These are phyloP conservation scores for Gymnothorax reevesii DNA, from an alignment of 2,797 vertebrate species.

Conservation along the genomic window DNA sequence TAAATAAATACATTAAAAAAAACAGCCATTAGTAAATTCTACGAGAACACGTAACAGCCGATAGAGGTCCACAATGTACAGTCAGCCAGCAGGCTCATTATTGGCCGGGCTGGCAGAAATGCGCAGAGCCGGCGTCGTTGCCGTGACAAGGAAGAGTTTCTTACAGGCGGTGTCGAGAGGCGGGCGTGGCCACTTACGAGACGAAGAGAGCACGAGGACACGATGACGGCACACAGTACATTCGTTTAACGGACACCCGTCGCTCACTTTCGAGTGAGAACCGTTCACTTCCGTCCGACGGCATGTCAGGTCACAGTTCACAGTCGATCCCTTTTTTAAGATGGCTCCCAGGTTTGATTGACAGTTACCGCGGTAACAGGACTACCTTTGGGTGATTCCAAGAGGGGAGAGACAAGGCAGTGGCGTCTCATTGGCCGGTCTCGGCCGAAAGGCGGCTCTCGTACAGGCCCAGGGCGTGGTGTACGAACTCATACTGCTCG, in stretches of 20 bases:
- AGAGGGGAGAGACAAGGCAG: not conserved
- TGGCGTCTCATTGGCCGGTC: constrained; percentile 75
- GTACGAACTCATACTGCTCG: constrained; percentile 96
- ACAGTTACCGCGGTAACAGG: constrained; percentile 55
- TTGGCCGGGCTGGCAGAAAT: constrained; percentile 24
- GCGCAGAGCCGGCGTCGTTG: constrained; percentile 23
- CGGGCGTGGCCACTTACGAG: constrained; percentile 25
- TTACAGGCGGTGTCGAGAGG: constrained; percentile 31
- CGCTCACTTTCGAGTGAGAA: constrained; percentile 47
- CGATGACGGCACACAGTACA: constrained; percentile 63
- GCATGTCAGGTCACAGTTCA: constrained; percentile 46
- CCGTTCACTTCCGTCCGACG: constrained; percentile 37
- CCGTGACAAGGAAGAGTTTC: constrained; percentile 27
- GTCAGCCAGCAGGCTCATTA: constrained; percentile 8
- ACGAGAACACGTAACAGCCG: constrained; percentile 28
- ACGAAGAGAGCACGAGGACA: constrained; percentile 28
- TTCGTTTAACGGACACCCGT: constrained; percentile 61
- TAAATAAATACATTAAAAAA: constrained; percentile 29
- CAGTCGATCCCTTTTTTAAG: constrained; percentile 52
- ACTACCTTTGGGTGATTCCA: constrained; percentile 53
- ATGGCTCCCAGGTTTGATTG: constrained; percentile 52
- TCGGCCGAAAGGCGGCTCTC: constrained; percentile 83
- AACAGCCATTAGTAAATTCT: constrained; percentile 28
- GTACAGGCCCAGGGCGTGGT: constrained; percentile 89
- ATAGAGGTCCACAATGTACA: constrained; percentile 33